Conservation (phyloP, 2,888 invertebrate genomes). For the Eremobia ochroleuca region DNA sequence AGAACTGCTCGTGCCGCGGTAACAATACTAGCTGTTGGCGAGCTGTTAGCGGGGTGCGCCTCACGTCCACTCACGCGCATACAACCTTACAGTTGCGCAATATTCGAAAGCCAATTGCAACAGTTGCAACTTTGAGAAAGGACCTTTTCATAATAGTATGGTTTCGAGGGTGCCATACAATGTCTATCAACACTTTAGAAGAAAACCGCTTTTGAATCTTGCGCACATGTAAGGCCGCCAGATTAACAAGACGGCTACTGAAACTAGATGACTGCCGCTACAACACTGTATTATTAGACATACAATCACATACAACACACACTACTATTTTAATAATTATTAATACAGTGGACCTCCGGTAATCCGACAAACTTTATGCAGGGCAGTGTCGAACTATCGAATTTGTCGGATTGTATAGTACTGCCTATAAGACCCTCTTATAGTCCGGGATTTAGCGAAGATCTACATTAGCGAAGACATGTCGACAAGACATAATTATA, state of each 20-base stretch:
- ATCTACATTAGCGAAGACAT: no score
- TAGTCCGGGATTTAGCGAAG: no score
- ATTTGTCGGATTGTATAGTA: no score
- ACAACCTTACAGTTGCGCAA: background rate
- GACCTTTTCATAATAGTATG: background rate
- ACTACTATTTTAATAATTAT: slow-evolving; percentile 14
- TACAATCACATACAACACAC: slow-evolving; percentile 24
- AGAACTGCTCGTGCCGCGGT: no score
- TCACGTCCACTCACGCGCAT: no score
- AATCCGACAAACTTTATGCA: no score
- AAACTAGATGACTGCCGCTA: slow-evolving; percentile 4
- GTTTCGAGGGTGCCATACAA: background rate
- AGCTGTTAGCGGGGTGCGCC: no score
- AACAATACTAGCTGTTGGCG: no score
- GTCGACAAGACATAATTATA: no score
- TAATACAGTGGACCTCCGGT: background rate
- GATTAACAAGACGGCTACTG: slow-evolving; percentile 1
- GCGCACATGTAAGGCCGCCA: background rate
- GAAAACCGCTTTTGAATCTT: background rate
- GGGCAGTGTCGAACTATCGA: no score
- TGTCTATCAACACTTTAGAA: background rate
- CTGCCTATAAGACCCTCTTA: no score
- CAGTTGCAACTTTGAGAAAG: background rate
- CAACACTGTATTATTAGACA: slow-evolving; percentile 2
- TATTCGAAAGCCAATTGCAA: background rate